Percentiles rank a stretch among this genome's conserved stretches.
phyloP scores from a whole-genome alignment of 2,113 vertebrate genomes.

The Bujurquina vittata region DNA sequence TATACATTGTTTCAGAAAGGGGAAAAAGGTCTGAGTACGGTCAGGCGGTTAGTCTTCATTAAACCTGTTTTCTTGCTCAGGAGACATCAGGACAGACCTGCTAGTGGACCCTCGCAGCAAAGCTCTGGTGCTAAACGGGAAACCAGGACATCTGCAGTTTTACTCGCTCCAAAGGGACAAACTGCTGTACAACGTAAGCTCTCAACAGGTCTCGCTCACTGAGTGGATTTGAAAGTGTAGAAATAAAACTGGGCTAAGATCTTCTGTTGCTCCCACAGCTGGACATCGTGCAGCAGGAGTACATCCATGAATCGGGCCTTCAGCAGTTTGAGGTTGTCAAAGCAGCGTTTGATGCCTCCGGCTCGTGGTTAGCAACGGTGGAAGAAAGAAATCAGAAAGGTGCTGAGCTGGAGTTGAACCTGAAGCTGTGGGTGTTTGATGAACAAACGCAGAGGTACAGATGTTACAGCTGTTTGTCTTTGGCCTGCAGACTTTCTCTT shows the following conservation, averaged over 20 bases:
- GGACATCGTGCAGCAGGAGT: constrained; percentile 95
- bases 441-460: constrained; percentile 88
- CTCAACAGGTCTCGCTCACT: not conserved
- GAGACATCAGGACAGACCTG: constrained; percentile 85
- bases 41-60: not conserved
- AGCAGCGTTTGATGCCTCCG: constrained; percentile 81
- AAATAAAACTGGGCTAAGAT: not conserved
- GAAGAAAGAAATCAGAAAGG: constrained; percentile 85
- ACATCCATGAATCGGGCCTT: constrained; percentile 85
- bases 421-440: constrained; percentile 91
- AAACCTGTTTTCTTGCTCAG: constrained; percentile 67
- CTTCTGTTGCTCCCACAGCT: constrained; percentile 77
- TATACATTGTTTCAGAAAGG: not conserved
- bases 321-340: constrained; percentile 87
- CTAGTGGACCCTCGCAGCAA: constrained; percentile 91
- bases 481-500: not conserved
- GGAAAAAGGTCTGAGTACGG: not conserved
- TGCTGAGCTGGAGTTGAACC: constrained; percentile 82
- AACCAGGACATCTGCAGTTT: constrained; percentile 97
- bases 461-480: not conserved
- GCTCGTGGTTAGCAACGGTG: constrained; percentile 91
- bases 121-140: constrained; percentile 94
- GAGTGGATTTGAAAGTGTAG: not conserved
- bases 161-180: constrained; percentile 92
- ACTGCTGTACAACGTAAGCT: constrained; percentile 92